Conservation (phyloP, 2,888 invertebrate species). For the Volucella inflata region DNA sequence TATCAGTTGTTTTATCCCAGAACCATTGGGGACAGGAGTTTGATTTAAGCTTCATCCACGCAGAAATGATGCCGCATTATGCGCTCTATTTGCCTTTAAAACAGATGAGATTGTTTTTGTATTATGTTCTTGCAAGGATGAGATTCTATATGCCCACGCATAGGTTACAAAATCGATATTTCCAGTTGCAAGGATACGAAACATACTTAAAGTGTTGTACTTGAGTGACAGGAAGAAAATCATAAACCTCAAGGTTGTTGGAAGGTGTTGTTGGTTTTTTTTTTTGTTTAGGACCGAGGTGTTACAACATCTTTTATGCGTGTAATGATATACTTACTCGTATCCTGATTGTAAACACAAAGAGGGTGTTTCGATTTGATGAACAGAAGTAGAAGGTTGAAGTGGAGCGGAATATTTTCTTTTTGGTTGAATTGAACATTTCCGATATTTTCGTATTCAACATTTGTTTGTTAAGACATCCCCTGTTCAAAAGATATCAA, state of each 20-base stretch:
- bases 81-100: conserved; percentile 34
- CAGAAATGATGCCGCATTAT: conserved; percentile 27
- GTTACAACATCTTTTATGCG: too few relatives aligned
- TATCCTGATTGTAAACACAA: too few relatives aligned
- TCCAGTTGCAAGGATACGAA: not conserved
- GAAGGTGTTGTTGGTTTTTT: not conserved
- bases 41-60: conserved; percentile 33
- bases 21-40: not conserved
- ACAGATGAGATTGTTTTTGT: conserved; percentile 12
- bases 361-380: too few relatives aligned
- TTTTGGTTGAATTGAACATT: too few relatives aligned
- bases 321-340: too few relatives aligned
- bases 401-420: too few relatives aligned
- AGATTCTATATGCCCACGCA: not conserved
- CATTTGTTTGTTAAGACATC: too few relatives aligned
- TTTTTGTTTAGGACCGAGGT: too few relatives aligned
- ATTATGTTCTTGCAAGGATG: conserved; percentile 6
- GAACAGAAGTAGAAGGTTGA: too few relatives aligned
- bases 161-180: conserved; percentile 10
- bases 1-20: too few relatives aligned
- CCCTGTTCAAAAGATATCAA: too few relatives aligned
- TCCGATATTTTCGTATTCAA: too few relatives aligned
- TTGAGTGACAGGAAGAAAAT: not conserved
- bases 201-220: not conserved
- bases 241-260: conserved; percentile 1